Percentiles rank a stretch among this genome's conserved stretches.
Evolutionary conservation across 1,140 invertebrate genomes (phyloP).

Genomic region (Monomorium pharaonis): DNA sequence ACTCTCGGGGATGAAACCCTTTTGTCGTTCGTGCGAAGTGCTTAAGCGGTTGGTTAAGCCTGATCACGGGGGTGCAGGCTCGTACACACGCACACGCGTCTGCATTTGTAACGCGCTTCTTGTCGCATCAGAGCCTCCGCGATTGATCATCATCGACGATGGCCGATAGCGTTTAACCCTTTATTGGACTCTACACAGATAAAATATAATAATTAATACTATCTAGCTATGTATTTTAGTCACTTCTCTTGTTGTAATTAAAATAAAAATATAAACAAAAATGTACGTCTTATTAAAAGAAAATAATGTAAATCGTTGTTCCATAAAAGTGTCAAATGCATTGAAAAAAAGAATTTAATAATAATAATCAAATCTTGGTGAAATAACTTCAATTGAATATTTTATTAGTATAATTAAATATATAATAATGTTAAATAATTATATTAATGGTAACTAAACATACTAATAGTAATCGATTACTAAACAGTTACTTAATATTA

Average conservation of each 20-base stretch:
- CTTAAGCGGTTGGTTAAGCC: slow-evolving; percentile 81
- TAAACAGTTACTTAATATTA: no score
- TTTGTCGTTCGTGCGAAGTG: slow-evolving; percentile 79
- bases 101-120: background rate
- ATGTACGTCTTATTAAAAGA: background rate
- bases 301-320: background rate
- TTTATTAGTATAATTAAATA: no score
- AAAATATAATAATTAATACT: background rate
- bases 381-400: no score
- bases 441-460: no score
- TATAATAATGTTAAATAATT: no score
- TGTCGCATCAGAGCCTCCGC: background rate
- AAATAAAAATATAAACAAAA: background rate
- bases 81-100: background rate
- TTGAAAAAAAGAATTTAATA: no score
- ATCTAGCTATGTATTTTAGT: background rate
- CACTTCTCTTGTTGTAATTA: background rate
- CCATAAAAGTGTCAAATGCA: background rate
- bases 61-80: slow-evolving; percentile 41
- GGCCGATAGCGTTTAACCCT: background rate
- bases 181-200: background rate
- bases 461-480: no score
- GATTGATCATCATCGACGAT: background rate
- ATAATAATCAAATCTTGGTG: no score
- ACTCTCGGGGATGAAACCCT: slow-evolving; percentile 81